A percentile compares a stretch with the other conserved stretches of the same genome.
Conservation (phyloP, 2,888 invertebrate genomes). For the Gibbula magus region DNA sequence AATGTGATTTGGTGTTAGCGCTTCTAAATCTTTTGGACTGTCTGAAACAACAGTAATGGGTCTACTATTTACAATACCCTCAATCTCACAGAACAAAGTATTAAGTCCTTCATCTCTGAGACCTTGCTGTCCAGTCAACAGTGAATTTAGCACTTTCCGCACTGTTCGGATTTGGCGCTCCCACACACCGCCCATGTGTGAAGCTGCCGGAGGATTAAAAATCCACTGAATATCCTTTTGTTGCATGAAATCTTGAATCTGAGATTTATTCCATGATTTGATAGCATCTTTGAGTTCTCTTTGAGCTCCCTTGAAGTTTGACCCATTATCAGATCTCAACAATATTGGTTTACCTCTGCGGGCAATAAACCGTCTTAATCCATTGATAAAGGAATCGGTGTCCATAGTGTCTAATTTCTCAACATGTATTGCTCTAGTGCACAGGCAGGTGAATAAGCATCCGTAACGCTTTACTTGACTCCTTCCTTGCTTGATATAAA, state of each 20-base stretch:
- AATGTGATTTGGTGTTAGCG: too few relatives aligned
- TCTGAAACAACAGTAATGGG: too few relatives aligned
- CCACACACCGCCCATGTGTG: conserved; percentile 42
- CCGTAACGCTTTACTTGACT: conserved; percentile 35
- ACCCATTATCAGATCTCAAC: conserved; percentile 29
- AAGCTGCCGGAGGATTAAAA: conserved; percentile 42
- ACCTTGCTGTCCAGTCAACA: background rate
- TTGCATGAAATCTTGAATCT: background rate
- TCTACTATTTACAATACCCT: too few relatives aligned
- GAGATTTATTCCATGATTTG: background rate
- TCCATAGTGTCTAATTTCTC: conserved; percentile 29
- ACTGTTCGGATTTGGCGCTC: conserved; percentile 24
- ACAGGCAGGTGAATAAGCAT: conserved; percentile 41
- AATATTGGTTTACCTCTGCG: conserved; percentile 21
- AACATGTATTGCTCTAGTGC: conserved; percentile 31
- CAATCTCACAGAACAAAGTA: background rate
- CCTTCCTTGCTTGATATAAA: conserved; percentile 31
- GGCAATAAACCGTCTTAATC: conserved; percentile 29
- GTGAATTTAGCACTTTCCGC: background rate
- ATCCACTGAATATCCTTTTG: conserved; percentile 28
- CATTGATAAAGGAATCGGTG: conserved; percentile 28
- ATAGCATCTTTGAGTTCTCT: conserved; percentile 20
- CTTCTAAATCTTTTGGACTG: too few relatives aligned
- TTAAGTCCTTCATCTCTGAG: background rate
- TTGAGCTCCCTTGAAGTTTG: conserved; percentile 28